Conservation (phyloP, 2,113 vertebrate genomes). For the Poeciliopsis turrubarensis region DNA sequence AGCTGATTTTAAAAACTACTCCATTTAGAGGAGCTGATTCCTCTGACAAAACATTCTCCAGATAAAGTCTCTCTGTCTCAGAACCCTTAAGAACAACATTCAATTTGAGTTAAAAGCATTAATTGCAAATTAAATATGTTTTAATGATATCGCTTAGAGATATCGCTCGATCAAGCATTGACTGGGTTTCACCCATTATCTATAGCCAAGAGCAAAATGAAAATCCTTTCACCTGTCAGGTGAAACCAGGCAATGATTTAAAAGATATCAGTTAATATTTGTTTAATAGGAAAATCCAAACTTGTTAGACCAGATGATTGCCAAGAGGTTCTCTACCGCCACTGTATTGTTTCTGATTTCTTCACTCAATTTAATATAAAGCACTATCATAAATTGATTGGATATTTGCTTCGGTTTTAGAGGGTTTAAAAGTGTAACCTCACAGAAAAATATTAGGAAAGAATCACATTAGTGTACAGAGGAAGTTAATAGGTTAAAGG, state of each 20-base stretch:
- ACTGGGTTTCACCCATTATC: background rate
- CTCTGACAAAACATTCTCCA: background rate
- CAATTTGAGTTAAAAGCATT: background rate
- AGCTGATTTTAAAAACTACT: background rate
- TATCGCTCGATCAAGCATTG: background rate
- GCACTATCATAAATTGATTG: background rate
- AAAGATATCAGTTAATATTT: background rate
- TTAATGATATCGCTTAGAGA: background rate
- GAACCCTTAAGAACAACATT: background rate
- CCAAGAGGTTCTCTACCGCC: background rate
- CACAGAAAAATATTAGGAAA: background rate
- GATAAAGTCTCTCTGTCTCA: background rate
- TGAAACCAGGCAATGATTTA: background rate
- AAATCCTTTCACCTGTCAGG: background rate
- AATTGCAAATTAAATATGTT: background rate
- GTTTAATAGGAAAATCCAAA: background rate
- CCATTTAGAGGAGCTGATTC: background rate
- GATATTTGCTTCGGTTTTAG: background rate
- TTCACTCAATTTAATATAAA: background rate
- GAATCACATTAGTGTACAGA: too few species aligned
- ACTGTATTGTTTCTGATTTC: background rate
- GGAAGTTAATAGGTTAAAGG: background rate
- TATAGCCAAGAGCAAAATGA: background rate
- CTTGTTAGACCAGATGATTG: background rate
- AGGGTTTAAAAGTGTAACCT: background rate